These are phyloP conservation scores for Chloroceryle amazona DNA, from an alignment of 2,797 vertebrate genomes.

Conservation along the genomic window DNA sequence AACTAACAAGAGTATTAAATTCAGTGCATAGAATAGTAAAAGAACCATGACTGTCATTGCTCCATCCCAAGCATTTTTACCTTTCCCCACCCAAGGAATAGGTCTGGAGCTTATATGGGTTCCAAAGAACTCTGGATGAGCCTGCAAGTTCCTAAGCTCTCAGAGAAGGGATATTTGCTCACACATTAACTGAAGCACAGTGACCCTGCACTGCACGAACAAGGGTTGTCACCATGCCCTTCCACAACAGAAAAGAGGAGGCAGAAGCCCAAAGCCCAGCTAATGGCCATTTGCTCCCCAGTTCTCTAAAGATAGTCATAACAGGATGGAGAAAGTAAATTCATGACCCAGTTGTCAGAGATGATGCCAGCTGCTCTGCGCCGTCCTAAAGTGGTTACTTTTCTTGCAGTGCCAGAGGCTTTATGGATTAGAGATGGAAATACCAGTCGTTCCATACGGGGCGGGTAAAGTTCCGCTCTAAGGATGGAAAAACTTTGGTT, in stretches of 20 bases:
- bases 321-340: conserved; percentile 17
- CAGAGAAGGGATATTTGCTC: not conserved
- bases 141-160: not conserved
- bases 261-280: not conserved
- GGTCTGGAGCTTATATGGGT: not conserved
- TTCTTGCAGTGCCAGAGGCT: conserved; percentile 4
- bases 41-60: not conserved
- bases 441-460: conserved; percentile 30
- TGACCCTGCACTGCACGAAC: not conserved
- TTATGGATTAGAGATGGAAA: conserved; percentile 59
- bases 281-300: not conserved
- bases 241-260: not conserved
- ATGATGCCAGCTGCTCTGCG: conserved; percentile 1
- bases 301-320: not conserved
- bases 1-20: not conserved
- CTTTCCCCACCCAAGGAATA: not conserved
- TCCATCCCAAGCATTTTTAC: not conserved
- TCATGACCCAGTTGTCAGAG: not conserved
- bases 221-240: not conserved
- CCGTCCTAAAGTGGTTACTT: not conserved
- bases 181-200: not conserved
- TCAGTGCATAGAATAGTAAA: not conserved
- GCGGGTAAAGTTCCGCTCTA: conserved; percentile 4
- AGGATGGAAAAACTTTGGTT: conserved; percentile 2
- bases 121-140: not conserved